A percentile compares a stretch with the other conserved stretches of the same genome.
These are phyloP conservation scores for Anoplius nigerrimus DNA, from an alignment of 2,888 invertebrate genomes.

Conservation along the genomic window DNA sequence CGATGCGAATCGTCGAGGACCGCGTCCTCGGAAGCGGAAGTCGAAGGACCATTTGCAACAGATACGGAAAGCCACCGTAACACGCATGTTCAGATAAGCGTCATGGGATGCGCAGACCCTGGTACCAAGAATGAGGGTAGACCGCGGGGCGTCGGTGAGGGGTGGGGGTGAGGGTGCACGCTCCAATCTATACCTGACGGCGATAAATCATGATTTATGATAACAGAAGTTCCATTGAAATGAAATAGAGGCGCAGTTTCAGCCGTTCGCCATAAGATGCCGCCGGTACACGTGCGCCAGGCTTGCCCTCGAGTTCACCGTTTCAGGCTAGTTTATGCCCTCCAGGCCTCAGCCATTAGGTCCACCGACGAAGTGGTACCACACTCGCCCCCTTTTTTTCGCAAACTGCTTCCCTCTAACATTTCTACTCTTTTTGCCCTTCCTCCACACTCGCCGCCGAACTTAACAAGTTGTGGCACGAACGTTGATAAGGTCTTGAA, in stretches of 20 bases:
- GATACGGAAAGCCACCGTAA: too few relatives aligned
- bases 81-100: too few relatives aligned
- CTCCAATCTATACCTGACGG: conserved; percentile 38
- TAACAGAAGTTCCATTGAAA: conserved; percentile 57
- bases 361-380: conserved; percentile 4
- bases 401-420: too few relatives aligned
- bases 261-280: conserved; percentile 48
- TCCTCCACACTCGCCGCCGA: too few relatives aligned
- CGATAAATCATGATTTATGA: conserved; percentile 61
- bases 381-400: neutral
- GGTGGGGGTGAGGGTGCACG: conserved; percentile 11
- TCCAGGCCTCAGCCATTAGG: conserved; percentile 20
- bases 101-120: neutral
- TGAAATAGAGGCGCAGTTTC: conserved; percentile 58
- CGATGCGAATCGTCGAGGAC: too few relatives aligned
- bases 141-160: conserved; percentile 21
- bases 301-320: conserved; percentile 32
- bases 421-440: too few relatives aligned
- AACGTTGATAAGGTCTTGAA: too few relatives aligned
- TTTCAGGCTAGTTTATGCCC: conserved; percentile 41
- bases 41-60: too few relatives aligned
- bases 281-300: conserved; percentile 25
- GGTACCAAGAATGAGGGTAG: neutral
- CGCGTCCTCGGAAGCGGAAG: too few relatives aligned
- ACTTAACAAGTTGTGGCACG: too few relatives aligned